Base-by-base conservation (phyloP, 2,797 vertebrate genomes). In the Megaceryle alcyon region DNA sequence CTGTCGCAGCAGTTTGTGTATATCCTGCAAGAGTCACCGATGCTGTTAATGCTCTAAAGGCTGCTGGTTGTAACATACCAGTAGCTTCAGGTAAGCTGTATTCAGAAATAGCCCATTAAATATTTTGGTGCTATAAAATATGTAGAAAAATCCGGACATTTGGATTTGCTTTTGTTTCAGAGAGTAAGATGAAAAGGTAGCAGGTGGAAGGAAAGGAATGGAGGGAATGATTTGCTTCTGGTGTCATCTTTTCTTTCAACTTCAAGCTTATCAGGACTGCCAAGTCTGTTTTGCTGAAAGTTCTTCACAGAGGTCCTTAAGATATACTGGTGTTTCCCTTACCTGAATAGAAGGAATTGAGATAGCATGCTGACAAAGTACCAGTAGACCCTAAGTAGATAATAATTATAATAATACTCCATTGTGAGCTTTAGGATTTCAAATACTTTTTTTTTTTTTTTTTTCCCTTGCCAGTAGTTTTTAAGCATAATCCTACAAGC, bases 1-100 rank as follows among this genome's bases (percentile, higher is more conserved):
- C 98, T 4, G 98, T 98, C 0, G 99, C 97, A 51, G 99, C 99
- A 0, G 98, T 99, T 20, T 99, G 99, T 93, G 99, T 99, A 23
- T 99, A 99, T 90, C 98, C 99, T 0, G 97, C 99, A 12, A 98
- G 99, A 8, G 99, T 99, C 25, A 82, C 96, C 0, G 99, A 99
- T 46, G 99, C 99, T 1, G 98, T 99, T 5, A 98, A 91, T n/a
- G 93, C 98, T 1, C 96, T 99, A 4, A 98, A 97, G 96, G 98
- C 98, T 12, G 98, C 98, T 7, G 98, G 98, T 28, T 99, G 98
- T 72, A 91, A 86, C 83, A 98, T 99, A 26, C 99, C 99, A 2
- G 99, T 99, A 29, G 99, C 99, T 39, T 99, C 99, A 97, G 99
- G 99, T 99, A 88, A 92, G 95, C 28, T 49, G 44, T 43, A 4